phyloP scores from a whole-genome alignment of 2,113 vertebrate species.

The Coracopsis vasa region DNA sequence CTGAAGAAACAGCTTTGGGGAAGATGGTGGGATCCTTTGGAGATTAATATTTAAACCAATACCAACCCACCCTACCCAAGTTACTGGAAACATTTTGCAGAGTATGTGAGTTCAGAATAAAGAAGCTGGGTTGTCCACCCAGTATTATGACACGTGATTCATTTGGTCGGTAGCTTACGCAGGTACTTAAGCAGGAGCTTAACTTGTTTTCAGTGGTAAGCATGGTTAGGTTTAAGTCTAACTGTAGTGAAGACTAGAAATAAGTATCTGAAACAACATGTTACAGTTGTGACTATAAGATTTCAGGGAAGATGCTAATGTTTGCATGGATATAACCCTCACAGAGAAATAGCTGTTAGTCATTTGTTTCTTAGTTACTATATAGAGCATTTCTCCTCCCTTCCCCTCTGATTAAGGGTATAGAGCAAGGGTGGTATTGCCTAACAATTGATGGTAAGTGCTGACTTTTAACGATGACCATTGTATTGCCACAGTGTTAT shows the following conservation, averaged over 20 bases:
- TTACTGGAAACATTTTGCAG: background rate
- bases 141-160: background rate
- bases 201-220: background rate
- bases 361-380: background rate
- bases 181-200: background rate
- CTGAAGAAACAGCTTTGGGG: background rate
- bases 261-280: background rate
- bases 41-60: background rate
- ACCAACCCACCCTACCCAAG: background rate
- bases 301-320: background rate
- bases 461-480: background rate
- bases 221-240: background rate
- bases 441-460: background rate
- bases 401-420: background rate
- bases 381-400: background rate
- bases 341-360: background rate
- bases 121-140: background rate
- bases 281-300: background rate
- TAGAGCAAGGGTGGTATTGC: background rate
- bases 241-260: background rate
- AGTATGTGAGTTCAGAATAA: background rate
- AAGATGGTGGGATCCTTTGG: background rate
- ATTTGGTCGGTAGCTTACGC: background rate
- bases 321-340: background rate
- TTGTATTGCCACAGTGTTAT: background rate